Percentiles rank a stretch among this genome's conserved stretches.
phyloP scores from a whole-genome alignment of 1,140 invertebrate species.

The Tribolium castaneum region DNA sequence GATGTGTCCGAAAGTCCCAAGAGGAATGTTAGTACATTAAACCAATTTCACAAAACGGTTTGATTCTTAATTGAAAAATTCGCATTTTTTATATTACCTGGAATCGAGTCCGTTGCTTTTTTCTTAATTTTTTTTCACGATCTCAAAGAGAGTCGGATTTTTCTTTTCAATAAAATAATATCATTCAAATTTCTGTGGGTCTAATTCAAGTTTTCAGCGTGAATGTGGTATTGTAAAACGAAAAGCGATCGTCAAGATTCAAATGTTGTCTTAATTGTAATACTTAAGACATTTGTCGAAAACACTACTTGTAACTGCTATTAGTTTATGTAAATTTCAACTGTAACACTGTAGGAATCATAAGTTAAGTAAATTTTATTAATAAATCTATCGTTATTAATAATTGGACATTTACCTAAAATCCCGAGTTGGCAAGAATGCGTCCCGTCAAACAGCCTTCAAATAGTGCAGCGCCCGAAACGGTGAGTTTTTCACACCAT shows the following conservation, averaged over 20 bases:
- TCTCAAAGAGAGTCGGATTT: constrained; percentile 20
- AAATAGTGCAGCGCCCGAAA: too few relatives aligned
- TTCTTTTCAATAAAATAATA: constrained; percentile 2
- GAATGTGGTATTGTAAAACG: constrained; percentile 25
- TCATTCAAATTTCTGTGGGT: not conserved
- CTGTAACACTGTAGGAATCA: constrained; percentile 52
- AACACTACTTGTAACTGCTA: constrained; percentile 40
- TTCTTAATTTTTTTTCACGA: constrained; percentile 19
- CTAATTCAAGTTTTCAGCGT: constrained; percentile 12
- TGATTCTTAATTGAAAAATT: constrained; percentile 44
- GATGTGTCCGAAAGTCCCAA: constrained; percentile 98
- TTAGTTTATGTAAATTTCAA: constrained; percentile 54
- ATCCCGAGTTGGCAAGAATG: too few relatives aligned
- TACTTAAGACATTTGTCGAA: constrained; percentile 47
- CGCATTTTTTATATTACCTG: constrained; percentile 3
- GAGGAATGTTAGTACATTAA: constrained; percentile 85
- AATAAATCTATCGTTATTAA: constrained; percentile 38
- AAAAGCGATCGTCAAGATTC: constrained; percentile 10
- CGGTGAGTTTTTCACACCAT: too few relatives aligned
- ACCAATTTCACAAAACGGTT: constrained; percentile 37
- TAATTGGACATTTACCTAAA: too few relatives aligned
- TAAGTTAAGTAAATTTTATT: constrained; percentile 57
- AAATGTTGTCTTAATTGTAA: constrained; percentile 37
- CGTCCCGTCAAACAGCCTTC: too few relatives aligned
- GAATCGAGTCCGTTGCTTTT: constrained; percentile 33